Base-by-base conservation (phyloP, 1,140 invertebrate species). In the Magallana ariakensis region DNA sequence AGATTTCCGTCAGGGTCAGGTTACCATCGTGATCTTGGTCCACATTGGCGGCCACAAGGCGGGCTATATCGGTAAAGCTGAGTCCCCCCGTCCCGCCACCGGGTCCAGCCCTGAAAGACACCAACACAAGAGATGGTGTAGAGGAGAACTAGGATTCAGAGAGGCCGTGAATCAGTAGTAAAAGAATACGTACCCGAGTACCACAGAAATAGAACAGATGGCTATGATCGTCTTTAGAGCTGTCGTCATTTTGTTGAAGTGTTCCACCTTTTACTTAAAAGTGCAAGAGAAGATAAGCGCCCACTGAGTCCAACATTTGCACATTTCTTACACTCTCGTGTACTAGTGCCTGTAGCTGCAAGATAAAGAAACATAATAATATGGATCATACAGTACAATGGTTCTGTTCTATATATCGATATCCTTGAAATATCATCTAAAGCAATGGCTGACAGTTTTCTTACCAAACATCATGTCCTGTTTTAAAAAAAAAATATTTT, bases 221-320 rank as follows among this genome's bases (percentile, higher is more conserved):
- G 33, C 5, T 19, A 26, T 75, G 11, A 75, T 13, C 33, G 22
- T 13, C 66, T 75, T 26, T 26, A 75, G 22, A 4, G 33, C 66
- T 75, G 22, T 75, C 22, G 66, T 13, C 66, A 75, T 75, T 26
- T 75, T 33, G 22, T 19, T 75, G 66, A 26, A 22, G 22, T 19
- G 22, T 19, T 8, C 22, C 66, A 75, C 66, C 22, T 75, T 75
- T 26, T 26, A 33, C 26, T 75, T 46, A 75, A 75, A 3, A 75
- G 66, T 75, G 33, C 66, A 33, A 26, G 11, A 75, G 22, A 26
- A 26, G 66, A 75, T 75, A 75, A 75, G 66, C 66, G 66, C 66
- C 66, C 66, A 75, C 66, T 26, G 22, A 26, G 22, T 46, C 33
- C 3, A 46, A 46, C 5, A 46, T 5, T 46, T 46, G 33, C 33